phyloP scores from a whole-genome alignment of 2,888 invertebrate species.

The Ptilodon capucinus region DNA sequence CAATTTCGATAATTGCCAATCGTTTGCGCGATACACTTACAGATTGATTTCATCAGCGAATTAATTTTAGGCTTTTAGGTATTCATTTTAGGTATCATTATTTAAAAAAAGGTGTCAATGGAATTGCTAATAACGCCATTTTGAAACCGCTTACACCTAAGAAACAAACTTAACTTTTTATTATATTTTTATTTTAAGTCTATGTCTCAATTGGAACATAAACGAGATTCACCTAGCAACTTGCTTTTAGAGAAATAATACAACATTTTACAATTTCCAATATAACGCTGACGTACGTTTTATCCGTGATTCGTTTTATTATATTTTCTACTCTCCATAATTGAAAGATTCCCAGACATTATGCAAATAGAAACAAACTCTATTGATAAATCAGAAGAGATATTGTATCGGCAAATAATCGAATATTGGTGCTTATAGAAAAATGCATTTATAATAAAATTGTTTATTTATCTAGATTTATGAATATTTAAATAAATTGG shows the following conservation, averaged over 20 bases:
- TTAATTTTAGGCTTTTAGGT: too few relatives aligned
- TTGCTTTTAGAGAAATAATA: neutral
- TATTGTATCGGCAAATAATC: slow-evolving; percentile 30
- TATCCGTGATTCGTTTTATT: slow-evolving; percentile 18
- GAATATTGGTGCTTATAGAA: slow-evolving; percentile 30
- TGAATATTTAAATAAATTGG: slow-evolving; percentile 44
- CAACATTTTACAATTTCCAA: neutral
- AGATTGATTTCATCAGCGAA: too few relatives aligned
- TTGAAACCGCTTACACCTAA: too few relatives aligned
- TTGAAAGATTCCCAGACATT: slow-evolving; percentile 23
- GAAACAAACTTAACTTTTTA: too few relatives aligned
- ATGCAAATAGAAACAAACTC: slow-evolving; percentile 25
- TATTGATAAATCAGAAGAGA: slow-evolving; percentile 25
- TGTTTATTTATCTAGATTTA: slow-evolving; percentile 48
- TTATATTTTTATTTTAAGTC: too few relatives aligned
- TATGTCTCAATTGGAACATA: neutral
- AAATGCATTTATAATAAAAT: slow-evolving; percentile 39
- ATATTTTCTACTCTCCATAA: slow-evolving; percentile 15
- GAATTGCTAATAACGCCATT: too few relatives aligned
- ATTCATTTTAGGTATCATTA: too few relatives aligned
- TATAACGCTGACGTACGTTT: neutral
- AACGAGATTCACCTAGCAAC: neutral
- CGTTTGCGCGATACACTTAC: too few relatives aligned
- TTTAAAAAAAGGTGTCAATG: too few relatives aligned
- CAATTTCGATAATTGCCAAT: too few relatives aligned